phyloP scores from a whole-genome alignment of 2,888 invertebrate genomes.

The Parascotia fuliginaria region DNA sequence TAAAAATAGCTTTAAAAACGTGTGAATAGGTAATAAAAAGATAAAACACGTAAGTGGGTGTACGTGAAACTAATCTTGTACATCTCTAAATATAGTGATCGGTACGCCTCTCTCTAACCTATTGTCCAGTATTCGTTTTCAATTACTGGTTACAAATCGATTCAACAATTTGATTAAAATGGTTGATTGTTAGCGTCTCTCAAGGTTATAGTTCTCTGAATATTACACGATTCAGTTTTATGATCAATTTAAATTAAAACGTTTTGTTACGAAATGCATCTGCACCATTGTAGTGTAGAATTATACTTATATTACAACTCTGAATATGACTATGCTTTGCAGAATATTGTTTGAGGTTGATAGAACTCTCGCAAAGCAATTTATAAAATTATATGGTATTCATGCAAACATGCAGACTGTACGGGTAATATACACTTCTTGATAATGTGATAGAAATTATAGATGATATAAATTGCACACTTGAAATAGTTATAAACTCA shows the following conservation, averaged over 20 bases:
- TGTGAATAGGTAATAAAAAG: constrained; percentile 26
- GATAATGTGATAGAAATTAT: no score
- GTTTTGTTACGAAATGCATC: constrained; percentile 28
- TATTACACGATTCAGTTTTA: constrained; percentile 27
- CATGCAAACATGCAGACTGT: no score
- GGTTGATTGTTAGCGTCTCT: constrained; percentile 30
- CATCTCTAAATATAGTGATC: constrained; percentile 20
- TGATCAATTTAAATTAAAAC: constrained; percentile 15
- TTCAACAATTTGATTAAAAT: constrained; percentile 48
- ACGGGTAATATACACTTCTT: no score
- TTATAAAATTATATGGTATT: no score
- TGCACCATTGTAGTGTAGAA: not conserved
- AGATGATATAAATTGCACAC: no score
- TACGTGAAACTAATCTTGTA: constrained; percentile 13
- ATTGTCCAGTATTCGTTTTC: constrained; percentile 34
- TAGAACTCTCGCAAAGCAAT: no score
- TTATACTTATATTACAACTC: constrained; percentile 2
- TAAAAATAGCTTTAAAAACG: constrained; percentile 16
- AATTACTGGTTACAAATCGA: constrained; percentile 52
- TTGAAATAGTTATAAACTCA: no score
- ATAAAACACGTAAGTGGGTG: constrained; percentile 9
- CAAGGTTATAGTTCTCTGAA: constrained; percentile 27
- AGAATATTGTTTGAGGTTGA: no score
- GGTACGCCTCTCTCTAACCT: constrained; percentile 5
- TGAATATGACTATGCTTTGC: no score